Conservation (phyloP, 1,140 invertebrate species). For the Lasioglossum baleicum region DNA sequence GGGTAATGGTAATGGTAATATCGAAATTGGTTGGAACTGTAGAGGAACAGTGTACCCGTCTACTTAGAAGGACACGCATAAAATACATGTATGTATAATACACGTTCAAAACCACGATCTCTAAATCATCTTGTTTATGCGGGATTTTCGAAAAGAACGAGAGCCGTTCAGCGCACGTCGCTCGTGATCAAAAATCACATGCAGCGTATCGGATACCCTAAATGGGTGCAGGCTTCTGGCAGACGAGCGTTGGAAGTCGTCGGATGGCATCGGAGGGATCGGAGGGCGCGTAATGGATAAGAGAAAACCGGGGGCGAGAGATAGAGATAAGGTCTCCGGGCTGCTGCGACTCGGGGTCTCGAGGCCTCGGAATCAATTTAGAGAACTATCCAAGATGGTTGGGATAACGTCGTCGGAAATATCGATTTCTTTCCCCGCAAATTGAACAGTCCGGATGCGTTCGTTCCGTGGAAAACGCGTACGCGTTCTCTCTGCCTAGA, state of each 20-base stretch:
- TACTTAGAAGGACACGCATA: no score
- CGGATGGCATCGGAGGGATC: constrained; percentile 23
- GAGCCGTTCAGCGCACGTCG: no score
- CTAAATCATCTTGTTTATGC: no score
- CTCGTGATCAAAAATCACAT: no score
- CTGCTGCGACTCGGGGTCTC: neutral
- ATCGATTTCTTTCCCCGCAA: constrained; percentile 52
- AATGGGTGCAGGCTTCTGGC: no score
- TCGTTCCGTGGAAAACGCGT: neutral
- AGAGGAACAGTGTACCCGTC: no score
- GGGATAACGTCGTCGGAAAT: constrained; percentile 55
- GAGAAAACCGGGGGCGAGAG: constrained; percentile 64
- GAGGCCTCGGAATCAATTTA: constrained; percentile 75
- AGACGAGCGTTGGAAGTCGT: constrained; percentile 6
- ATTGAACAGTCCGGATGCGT: constrained; percentile 24
- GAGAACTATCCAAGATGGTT: constrained; percentile 65
- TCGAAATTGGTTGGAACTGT: no score
- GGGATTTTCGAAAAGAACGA: no score
- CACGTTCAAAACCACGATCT: no score
- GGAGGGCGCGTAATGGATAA: constrained; percentile 64
- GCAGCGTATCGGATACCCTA: no score
- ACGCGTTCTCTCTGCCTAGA: neutral
- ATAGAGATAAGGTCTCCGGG: constrained; percentile 67
- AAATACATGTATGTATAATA: no score
- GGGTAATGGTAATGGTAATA: no score